A percentile compares a stretch with the other conserved stretches of the same genome.
phyloP scores from a whole-genome alignment of 2,113 vertebrate genomes.

The Tiliqua scincoides region DNA sequence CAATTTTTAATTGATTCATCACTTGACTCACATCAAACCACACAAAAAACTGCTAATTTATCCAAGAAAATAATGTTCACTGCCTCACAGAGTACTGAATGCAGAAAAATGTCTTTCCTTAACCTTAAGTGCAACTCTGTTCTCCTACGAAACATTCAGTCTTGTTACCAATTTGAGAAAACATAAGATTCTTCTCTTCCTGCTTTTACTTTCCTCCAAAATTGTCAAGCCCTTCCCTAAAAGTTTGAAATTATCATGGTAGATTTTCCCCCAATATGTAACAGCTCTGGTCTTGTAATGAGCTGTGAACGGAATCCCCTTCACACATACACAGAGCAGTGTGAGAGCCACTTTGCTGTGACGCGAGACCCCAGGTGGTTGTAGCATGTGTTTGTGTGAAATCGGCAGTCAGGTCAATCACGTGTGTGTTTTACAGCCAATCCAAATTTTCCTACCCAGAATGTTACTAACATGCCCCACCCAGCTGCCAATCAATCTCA shows the following conservation, averaged over 20 bases:
- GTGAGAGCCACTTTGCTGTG: background rate
- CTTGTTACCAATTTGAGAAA: background rate
- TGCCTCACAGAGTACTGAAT: background rate
- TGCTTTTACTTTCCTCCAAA: background rate
- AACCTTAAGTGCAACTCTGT: background rate
- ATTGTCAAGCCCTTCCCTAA: background rate
- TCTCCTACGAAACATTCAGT: background rate
- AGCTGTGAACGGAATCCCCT: background rate
- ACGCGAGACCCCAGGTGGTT: background rate
- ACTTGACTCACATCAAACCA: background rate
- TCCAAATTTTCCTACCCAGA: background rate
- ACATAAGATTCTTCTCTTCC: background rate
- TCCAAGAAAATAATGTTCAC: background rate
- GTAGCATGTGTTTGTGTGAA: too few species aligned
- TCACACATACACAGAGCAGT: background rate
- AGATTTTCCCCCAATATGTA: background rate
- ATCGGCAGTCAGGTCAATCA: background rate
- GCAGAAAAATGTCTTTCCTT: background rate
- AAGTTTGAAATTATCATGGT: background rate
- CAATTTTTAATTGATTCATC: background rate
- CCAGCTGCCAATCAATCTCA: background rate
- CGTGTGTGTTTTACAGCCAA: background rate
- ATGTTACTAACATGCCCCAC: background rate
- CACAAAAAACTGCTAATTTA: background rate
- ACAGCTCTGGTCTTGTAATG: background rate